These are phyloP conservation scores for Drosophila histrio DNA, from an alignment of 2,888 invertebrate genomes.

Conservation along the genomic window DNA sequence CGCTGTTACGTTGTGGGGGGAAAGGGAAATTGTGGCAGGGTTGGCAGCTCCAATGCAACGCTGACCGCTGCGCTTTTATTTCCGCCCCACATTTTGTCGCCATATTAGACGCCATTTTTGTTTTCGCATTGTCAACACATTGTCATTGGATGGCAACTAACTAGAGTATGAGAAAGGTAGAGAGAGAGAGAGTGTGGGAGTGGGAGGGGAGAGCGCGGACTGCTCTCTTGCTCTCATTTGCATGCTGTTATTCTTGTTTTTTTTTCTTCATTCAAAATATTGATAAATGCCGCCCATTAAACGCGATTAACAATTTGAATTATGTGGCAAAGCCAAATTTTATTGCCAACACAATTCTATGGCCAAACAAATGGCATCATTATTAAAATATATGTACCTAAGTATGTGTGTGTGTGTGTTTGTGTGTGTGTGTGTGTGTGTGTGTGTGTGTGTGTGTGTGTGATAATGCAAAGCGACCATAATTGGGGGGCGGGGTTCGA, in stretches of 20 bases:
- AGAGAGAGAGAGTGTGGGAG: background rate
- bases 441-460: constrained; percentile 22
- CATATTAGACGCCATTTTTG: constrained; percentile 76
- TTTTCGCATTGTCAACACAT: constrained; percentile 73
- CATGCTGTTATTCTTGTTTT: constrained; percentile 36
- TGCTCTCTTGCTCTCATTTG: constrained; percentile 31
- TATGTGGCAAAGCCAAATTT: constrained; percentile 81
- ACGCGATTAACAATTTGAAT: constrained; percentile 83
- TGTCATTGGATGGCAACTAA: constrained; percentile 46
- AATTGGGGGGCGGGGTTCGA: constrained; percentile 39
- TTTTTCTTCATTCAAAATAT: constrained; percentile 53
- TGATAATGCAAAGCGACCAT: constrained; percentile 63
- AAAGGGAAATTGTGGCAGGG: background rate
- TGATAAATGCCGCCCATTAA: constrained; percentile 80
- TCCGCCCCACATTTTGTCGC: constrained; percentile 59
- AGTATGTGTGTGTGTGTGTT: constrained; percentile 20
- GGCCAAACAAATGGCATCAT: constrained; percentile 79
- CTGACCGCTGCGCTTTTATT: constrained; percentile 78
- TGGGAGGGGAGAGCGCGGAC: background rate
- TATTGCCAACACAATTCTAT: constrained; percentile 77
- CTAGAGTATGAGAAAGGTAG: background rate
- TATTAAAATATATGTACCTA: constrained; percentile 70
- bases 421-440: constrained; percentile 16
- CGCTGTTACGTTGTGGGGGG: background rate
- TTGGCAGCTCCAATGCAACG: constrained; percentile 47